These are phyloP conservation scores for Apocheima hispidaria DNA, from an alignment of 2,888 invertebrate species.

Conservation along the genomic window DNA sequence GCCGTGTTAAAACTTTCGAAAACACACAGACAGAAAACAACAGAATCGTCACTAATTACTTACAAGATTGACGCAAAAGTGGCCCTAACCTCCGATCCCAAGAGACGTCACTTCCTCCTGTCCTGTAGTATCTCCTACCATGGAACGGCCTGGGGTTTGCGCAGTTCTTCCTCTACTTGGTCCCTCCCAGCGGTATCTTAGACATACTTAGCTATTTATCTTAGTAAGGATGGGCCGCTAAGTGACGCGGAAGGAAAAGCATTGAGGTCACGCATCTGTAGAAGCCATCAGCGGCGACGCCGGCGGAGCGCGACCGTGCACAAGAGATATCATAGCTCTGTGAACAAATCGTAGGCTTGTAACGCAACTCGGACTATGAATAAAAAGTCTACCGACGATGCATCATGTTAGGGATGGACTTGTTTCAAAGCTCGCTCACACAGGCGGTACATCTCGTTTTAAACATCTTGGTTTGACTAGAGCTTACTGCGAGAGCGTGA, in stretches of 20 bases:
- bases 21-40: too few relatives aligned
- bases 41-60: too few relatives aligned
- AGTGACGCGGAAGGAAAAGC: constrained; percentile 15
- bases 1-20: not conserved
- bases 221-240: constrained; percentile 1
- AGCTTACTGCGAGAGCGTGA: too few relatives aligned
- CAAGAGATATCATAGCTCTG: not conserved
- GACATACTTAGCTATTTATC: too few relatives aligned
- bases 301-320: constrained; percentile 7
- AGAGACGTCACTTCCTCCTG: too few relatives aligned
- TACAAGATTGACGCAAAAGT: too few relatives aligned
- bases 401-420: not conserved
- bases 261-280: constrained; percentile 6
- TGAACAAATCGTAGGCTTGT: constrained; percentile 1
- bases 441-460: not conserved
- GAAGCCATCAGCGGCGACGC: not conserved
- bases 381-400: not conserved
- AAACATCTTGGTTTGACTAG: not conserved
- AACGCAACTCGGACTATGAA: not conserved
- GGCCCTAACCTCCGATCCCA: too few relatives aligned
- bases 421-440: not conserved
- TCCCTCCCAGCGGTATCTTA: too few relatives aligned
- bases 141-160: too few relatives aligned
- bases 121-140: too few relatives aligned
- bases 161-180: too few relatives aligned